A percentile compares a stretch with the other conserved stretches of the same genome.
Evolutionary conservation across 2,797 vertebrate genomes (phyloP).

Genomic region (Streptopelia turtur): DNA sequence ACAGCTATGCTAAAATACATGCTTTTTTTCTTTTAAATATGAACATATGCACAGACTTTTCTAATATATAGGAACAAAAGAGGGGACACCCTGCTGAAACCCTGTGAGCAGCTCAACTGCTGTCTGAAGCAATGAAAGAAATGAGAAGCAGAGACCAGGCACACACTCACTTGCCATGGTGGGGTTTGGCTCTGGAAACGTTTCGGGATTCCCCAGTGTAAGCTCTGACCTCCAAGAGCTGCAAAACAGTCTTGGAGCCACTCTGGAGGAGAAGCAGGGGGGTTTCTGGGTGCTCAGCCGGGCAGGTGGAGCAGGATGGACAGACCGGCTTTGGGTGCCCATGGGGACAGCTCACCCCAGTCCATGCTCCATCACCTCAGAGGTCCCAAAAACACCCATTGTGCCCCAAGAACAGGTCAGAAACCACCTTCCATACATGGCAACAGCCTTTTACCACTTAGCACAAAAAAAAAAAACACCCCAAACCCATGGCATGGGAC

Average conservation of each 20-base stretch:
- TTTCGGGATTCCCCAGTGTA: not conserved
- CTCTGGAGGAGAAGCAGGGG: not conserved
- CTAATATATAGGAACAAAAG: constrained; percentile 16
- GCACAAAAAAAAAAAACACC: not conserved
- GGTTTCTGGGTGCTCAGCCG: not conserved
- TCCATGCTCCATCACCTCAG: not conserved
- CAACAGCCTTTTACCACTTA: not conserved
- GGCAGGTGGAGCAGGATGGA: not conserved
- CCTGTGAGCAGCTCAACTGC: constrained; percentile 14
- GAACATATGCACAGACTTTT: constrained; percentile 41
- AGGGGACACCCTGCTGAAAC: constrained; percentile 10
- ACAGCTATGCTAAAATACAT: accelerated
- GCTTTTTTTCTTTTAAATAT: not conserved
- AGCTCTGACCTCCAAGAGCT: not conserved
- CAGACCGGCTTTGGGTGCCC: not conserved
- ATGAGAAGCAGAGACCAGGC: constrained; percentile 47
- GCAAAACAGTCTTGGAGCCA: accelerated
- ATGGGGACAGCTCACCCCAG: accelerated
- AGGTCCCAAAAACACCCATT: accelerated
- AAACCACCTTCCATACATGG: not conserved
- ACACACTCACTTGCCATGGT: accelerated
- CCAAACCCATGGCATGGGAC: not conserved
- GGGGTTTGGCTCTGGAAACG: not conserved
- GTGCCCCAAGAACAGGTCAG: not conserved
- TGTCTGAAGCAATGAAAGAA: not conserved